Conservation (phyloP, 2,113 vertebrate species). For the Henicopernis longicauda region DNA sequence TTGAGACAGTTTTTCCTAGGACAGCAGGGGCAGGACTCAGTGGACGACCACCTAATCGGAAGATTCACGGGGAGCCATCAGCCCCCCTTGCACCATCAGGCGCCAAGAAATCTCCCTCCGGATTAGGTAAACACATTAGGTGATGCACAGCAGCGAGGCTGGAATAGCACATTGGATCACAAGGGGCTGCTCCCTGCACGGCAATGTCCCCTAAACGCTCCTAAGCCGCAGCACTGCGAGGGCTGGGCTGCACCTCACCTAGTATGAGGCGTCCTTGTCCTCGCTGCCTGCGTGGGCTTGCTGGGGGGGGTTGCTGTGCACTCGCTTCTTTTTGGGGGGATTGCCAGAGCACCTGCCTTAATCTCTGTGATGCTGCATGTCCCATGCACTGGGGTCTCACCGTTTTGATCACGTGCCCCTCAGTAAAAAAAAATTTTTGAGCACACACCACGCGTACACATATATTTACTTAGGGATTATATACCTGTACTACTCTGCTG, state of each 20-base stretch:
- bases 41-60: not conserved
- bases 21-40: accelerated
- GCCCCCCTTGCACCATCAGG: not conserved
- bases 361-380: not conserved
- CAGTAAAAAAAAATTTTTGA: accelerated
- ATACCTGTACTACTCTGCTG: not conserved
- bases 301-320: not conserved
- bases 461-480: accelerated
- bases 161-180: accelerated
- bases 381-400: not conserved
- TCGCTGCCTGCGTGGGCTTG: accelerated
- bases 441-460: accelerated
- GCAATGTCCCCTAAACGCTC: accelerated
- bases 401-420: accelerated
- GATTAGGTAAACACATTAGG: not conserved
- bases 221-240: accelerated
- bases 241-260: not conserved
- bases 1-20: not conserved
- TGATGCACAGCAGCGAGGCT: accelerated
- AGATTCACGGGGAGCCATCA: not conserved
- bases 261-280: accelerated
- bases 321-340: accelerated
- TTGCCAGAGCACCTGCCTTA: not conserved
- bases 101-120: not conserved
- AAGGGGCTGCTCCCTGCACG: not conserved